phyloP scores from a whole-genome alignment of 2,888 invertebrate genomes.

The Phortica okadai region DNA sequence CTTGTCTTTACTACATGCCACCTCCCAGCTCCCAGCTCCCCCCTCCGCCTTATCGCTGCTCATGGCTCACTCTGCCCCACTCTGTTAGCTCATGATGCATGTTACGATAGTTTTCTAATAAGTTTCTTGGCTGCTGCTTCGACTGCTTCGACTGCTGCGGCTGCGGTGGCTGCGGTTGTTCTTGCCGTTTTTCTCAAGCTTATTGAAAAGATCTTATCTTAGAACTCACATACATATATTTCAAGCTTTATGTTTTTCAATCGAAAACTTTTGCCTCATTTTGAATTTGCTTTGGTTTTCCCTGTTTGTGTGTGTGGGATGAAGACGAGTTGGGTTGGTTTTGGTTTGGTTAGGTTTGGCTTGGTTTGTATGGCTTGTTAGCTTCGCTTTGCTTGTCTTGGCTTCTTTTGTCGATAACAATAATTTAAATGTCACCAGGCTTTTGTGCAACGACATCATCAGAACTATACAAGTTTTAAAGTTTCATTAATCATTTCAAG shows the following conservation, averaged over 20 bases:
- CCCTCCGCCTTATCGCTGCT: no score
- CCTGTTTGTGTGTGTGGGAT: neutral
- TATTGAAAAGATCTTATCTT: constrained; percentile 49
- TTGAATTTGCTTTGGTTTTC: neutral
- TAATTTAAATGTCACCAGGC: neutral
- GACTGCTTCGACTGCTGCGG: no score
- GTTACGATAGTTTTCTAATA: constrained; percentile 43
- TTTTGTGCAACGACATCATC: neutral
- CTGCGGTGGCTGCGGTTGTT: neutral
- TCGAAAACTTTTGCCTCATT: constrained; percentile 6
- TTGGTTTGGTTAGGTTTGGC: no score
- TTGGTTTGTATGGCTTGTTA: no score
- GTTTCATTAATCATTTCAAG: constrained; percentile 40
- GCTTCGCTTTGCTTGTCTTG: no score
- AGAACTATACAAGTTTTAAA: neutral
- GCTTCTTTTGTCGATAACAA: neutral
- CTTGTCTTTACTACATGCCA: constrained; percentile 3
- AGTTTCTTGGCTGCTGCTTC: constrained; percentile 17
- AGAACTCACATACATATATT: neutral
- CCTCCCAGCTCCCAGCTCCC: no score
- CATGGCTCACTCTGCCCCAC: neutral
- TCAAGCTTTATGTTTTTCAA: constrained; percentile 13
- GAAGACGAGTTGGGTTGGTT: no score
- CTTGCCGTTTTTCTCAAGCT: constrained; percentile 18
- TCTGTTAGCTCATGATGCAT: constrained; percentile 4